Evolutionary conservation across 64 coral and sea anemone genomes (phyloP).

Genomic region (Hydrozoanthus tunicans): DNA sequence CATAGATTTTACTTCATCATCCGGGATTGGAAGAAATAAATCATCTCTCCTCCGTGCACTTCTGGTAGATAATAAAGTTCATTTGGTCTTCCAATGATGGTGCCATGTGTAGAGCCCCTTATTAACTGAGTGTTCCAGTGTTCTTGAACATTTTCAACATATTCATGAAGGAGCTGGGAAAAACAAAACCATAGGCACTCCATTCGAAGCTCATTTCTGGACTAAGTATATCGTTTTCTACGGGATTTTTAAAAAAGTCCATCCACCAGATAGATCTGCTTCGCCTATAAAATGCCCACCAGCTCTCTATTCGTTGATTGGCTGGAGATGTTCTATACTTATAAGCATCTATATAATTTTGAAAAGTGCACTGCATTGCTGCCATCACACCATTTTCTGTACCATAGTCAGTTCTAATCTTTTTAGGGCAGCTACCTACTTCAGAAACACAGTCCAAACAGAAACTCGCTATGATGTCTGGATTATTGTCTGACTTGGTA

Average conservation of each 20-base stretch:
- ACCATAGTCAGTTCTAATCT: conserved; percentile 76
- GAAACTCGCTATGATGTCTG: conserved; percentile 77
- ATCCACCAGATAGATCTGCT: conserved; percentile 80
- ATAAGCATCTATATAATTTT: conserved; percentile 62
- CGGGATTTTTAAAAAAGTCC: conserved; percentile 75
- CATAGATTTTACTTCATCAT: conserved; percentile 71
- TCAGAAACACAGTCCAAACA: conserved; percentile 67
- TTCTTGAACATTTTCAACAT: conserved; percentile 8
- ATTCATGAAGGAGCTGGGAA: background rate
- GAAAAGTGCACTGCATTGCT: conserved; percentile 74
- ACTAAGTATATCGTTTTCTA: conserved; percentile 68
- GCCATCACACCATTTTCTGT: conserved; percentile 83
- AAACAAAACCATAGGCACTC: background rate
- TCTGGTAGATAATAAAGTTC: conserved; percentile 1
- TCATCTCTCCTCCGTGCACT: conserved; percentile 4
- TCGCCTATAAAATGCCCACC: conserved; percentile 75
- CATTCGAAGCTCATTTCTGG: conserved; percentile 22
- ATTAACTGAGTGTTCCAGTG: conserved; percentile 23
- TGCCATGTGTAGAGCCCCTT: background rate
- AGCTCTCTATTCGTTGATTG: conserved; percentile 79
- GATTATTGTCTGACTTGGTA: conserved; percentile 71
- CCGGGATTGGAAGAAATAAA: conserved; percentile 55
- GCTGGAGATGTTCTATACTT: conserved; percentile 80
- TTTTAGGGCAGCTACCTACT: conserved; percentile 61
- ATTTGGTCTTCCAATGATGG: background rate